A percentile compares a stretch with the other conserved stretches of the same genome.
Evolutionary conservation across 2,113 vertebrate genomes (phyloP).

Genomic region (Porphyrio hochstetteri): DNA sequence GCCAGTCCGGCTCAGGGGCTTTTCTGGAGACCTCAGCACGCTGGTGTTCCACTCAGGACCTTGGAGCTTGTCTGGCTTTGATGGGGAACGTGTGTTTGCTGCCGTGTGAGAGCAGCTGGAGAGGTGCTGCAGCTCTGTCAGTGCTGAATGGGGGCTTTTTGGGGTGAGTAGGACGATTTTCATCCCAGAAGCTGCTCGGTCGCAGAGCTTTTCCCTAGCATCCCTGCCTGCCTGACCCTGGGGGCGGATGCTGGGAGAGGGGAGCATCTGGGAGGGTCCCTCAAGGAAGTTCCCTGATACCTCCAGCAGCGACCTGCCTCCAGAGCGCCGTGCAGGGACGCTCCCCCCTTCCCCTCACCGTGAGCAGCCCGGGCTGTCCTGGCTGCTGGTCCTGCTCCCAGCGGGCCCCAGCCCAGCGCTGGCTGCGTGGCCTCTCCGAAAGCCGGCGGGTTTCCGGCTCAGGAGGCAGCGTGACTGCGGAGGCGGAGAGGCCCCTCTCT

Average conservation of each 20-base stretch:
- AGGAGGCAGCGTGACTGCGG: background rate
- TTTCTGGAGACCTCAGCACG: too few species aligned
- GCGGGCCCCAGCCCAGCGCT: background rate
- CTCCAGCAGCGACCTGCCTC: rapidly evolving
- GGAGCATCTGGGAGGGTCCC: background rate
- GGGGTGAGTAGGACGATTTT: background rate
- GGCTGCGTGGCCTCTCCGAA: background rate
- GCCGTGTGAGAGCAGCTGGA: background rate
- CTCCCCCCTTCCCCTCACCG: background rate
- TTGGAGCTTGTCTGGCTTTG: background rate
- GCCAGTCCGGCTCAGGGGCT: background rate
- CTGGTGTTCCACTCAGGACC: background rate
- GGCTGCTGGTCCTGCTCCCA: background rate
- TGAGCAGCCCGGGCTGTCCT: background rate
- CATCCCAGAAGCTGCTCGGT: background rate
- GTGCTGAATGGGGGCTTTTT: rapidly evolving
- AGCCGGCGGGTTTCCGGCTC: background rate
- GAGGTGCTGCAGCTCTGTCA: background rate
- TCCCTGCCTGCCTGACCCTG: background rate
- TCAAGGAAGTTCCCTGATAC: rapidly evolving
- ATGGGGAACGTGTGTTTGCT: rapidly evolving
- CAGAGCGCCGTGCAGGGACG: rapidly evolving
- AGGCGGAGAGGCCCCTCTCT: constrained; percentile 25
- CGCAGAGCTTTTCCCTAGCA: background rate
- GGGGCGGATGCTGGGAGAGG: background rate